A percentile compares a stretch with the other conserved stretches of the same genome.
Evolutionary conservation across 2,113 vertebrate species (phyloP).

Genomic region (Lepus europaeus): DNA sequence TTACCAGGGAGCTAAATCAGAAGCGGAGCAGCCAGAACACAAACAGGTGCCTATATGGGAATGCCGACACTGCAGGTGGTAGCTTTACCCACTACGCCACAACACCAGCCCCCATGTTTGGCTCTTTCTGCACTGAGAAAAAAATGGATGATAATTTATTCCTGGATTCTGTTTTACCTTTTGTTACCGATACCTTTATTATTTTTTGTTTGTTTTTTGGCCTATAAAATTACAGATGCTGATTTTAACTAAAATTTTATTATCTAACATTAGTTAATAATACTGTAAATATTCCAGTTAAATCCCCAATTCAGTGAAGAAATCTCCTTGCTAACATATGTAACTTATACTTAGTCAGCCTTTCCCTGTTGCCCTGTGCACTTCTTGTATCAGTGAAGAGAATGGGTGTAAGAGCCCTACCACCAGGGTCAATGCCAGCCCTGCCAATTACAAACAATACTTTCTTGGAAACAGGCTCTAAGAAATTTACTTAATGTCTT

Average conservation of each 20-base stretch:
- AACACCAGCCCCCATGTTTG: too few relatives aligned
- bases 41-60: too few relatives aligned
- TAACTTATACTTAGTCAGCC: fast-evolving
- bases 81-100: too few relatives aligned
- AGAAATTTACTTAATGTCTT: neutral
- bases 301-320: neutral
- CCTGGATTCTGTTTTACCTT: neutral
- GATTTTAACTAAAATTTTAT: neutral
- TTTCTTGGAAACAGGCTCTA: neutral
- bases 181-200: neutral
- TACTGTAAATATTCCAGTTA: neutral
- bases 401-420: neutral
- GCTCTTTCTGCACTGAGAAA: neutral
- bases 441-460: neutral
- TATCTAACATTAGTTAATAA: neutral
- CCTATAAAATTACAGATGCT: neutral
- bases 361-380: neutral
- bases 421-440: neutral
- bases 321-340: neutral
- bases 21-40: too few relatives aligned
- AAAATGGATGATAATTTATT: neutral
- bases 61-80: too few relatives aligned
- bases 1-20: too few relatives aligned
- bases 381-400: neutral
- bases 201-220: neutral